Percentiles rank a stretch among this genome's conserved stretches.
Conservation (phyloP, 2,888 invertebrate genomes). For the Lasioglossum marginatum region DNA sequence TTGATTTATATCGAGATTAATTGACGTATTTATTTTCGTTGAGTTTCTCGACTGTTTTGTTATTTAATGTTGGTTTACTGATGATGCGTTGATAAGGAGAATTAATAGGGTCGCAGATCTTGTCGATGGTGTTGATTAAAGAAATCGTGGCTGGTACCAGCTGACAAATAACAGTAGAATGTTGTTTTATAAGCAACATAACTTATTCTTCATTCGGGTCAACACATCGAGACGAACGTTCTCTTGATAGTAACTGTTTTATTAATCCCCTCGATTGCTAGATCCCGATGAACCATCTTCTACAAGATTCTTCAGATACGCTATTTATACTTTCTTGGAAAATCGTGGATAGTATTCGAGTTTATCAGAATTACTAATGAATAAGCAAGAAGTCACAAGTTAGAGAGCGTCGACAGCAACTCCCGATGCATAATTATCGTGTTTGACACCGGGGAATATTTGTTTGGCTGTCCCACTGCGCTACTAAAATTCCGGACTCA, state of each 20-base stretch:
- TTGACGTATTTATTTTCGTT: background rate
- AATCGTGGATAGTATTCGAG: background rate
- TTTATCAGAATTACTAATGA: background rate
- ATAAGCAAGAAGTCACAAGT: background rate
- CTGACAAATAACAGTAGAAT: slow-evolving; percentile 7
- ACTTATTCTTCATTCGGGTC: slow-evolving; percentile 15
- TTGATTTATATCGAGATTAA: background rate
- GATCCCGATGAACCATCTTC: background rate
- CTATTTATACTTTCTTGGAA: background rate
- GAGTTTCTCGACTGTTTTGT: background rate
- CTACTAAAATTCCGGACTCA: slow-evolving; percentile 6
- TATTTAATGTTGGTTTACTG: background rate
- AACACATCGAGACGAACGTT: background rate
- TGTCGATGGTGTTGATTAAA: background rate
- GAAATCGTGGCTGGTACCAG: background rate
- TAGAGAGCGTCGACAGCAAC: background rate
- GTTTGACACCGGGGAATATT: background rate
- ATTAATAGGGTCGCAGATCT: background rate
- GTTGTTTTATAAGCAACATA: background rate
- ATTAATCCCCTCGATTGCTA: background rate
- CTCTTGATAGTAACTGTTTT: background rate
- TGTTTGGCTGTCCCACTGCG: slow-evolving; percentile 16
- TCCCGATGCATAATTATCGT: slow-evolving; percentile 13
- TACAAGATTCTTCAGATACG: background rate
- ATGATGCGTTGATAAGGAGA: background rate